A percentile compares a stretch with the other conserved stretches of the same genome.
phyloP scores from a whole-genome alignment of 2,888 invertebrate genomes.

The Cepaea hortensis region DNA sequence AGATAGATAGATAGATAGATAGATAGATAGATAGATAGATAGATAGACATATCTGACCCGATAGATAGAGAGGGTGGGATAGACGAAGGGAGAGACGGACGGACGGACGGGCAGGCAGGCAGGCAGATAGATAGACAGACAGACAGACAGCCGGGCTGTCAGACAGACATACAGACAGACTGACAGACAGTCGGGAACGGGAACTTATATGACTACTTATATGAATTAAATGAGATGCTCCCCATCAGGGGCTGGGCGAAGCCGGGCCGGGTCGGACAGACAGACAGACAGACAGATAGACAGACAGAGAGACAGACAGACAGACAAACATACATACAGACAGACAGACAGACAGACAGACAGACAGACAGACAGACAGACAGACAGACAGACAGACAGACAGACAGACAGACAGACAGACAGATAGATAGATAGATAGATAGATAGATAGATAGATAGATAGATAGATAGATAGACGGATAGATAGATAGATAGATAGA shows the following conservation, averaged over 20 bases:
- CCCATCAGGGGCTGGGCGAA: too few relatives aligned
- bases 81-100: too few relatives aligned
- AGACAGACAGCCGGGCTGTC: too few relatives aligned
- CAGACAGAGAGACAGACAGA: not conserved
- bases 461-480: constrained; percentile 19
- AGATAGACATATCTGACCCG: not conserved
- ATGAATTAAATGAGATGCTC: too few relatives aligned
- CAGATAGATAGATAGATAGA: not conserved
- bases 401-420: not conserved
- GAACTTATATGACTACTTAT: too few relatives aligned
- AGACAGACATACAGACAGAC: too few relatives aligned
- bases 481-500: constrained; percentile 6
- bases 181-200: too few relatives aligned
- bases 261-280: not conserved
- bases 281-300: not conserved
- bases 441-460: constrained; percentile 18
- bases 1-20: not conserved
- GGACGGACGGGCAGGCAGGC: too few relatives aligned
- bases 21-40: not conserved
- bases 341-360: not conserved
- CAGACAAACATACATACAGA: not conserved
- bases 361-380: not conserved
- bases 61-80: too few relatives aligned
- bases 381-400: not conserved
- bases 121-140: too few relatives aligned